These are phyloP conservation scores for Hydroisotoma schaefferi DNA, from an alignment of 2,888 invertebrate genomes.

Conservation along the genomic window DNA sequence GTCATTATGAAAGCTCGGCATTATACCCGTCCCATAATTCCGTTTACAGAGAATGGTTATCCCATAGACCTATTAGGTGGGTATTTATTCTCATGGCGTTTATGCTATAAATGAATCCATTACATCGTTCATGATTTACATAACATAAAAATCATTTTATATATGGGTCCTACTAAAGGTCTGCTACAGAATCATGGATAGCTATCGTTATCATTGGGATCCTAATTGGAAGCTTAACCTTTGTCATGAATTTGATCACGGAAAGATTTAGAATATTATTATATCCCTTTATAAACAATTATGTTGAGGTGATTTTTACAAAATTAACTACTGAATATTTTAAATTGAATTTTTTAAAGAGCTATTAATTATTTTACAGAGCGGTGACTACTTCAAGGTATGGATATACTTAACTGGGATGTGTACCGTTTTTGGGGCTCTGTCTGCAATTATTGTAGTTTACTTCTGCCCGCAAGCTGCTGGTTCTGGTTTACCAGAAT, in stretches of 20 bases:
- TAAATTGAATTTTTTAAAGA: neutral
- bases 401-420: slow-evolving; percentile 33
- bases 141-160: slow-evolving; percentile 8
- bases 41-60: slow-evolving; percentile 17
- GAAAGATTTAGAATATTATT: slow-evolving; percentile 35
- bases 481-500: slow-evolving; percentile 50
- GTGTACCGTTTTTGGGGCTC: slow-evolving; percentile 23
- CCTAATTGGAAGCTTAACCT: slow-evolving; percentile 51
- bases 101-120: neutral
- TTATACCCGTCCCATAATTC: slow-evolving; percentile 17
- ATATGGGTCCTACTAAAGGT: slow-evolving; percentile 24
- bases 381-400: slow-evolving; percentile 24
- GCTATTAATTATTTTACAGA: slow-evolving; percentile 20
- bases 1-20: slow-evolving; percentile 13
- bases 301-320: slow-evolving; percentile 27
- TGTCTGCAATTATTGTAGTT: slow-evolving; percentile 30
- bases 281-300: slow-evolving; percentile 34
- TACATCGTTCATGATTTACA: neutral
- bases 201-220: slow-evolving; percentile 52
- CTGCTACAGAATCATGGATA: slow-evolving; percentile 51
- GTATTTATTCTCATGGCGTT: neutral
- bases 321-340: neutral
- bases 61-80: slow-evolving; percentile 8
- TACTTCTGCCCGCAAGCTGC: slow-evolving; percentile 36
- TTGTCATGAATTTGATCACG: slow-evolving; percentile 50